Evolutionary conservation across 2,113 vertebrate genomes (phyloP).

Genomic region (Pseudopodoces humilis): DNA sequence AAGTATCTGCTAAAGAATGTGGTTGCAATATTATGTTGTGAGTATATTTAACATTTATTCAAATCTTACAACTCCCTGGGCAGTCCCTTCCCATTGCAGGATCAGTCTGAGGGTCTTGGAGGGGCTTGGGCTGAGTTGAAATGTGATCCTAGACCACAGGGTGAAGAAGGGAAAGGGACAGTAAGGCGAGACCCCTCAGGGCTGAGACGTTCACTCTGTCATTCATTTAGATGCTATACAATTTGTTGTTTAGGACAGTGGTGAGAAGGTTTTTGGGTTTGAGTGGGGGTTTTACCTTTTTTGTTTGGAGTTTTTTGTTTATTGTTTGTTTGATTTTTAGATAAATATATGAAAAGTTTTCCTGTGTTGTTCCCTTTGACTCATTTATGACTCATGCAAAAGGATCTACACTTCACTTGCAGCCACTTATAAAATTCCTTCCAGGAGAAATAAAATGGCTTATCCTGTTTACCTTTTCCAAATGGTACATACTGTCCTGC

Average conservation of each 20-base stretch:
- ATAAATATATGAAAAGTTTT: background rate
- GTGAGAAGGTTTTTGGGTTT: background rate
- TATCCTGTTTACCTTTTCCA: background rate
- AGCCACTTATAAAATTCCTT: constrained; percentile 2
- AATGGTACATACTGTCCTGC: background rate
- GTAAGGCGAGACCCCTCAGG: rapidly evolving
- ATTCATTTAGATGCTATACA: background rate
- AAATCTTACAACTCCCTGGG: background rate
- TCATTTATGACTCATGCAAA: background rate
- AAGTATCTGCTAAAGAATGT: background rate
- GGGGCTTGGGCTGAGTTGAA: background rate
- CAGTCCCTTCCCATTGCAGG: rapidly evolving
- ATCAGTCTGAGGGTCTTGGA: background rate
- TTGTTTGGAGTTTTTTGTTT: background rate
- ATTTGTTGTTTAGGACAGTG: background rate
- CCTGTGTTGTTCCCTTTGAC: background rate
- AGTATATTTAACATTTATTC: background rate
- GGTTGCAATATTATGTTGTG: background rate
- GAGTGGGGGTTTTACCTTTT: rapidly evolving
- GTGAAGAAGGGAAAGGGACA: background rate
- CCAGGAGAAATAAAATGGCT: background rate
- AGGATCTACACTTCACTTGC: background rate
- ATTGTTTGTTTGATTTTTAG: background rate
- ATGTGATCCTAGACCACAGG: too few relatives aligned
- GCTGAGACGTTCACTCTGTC: background rate